Conservation (phyloP, 2,797 vertebrate species). For the Semaprochilodus insignis region DNA sequence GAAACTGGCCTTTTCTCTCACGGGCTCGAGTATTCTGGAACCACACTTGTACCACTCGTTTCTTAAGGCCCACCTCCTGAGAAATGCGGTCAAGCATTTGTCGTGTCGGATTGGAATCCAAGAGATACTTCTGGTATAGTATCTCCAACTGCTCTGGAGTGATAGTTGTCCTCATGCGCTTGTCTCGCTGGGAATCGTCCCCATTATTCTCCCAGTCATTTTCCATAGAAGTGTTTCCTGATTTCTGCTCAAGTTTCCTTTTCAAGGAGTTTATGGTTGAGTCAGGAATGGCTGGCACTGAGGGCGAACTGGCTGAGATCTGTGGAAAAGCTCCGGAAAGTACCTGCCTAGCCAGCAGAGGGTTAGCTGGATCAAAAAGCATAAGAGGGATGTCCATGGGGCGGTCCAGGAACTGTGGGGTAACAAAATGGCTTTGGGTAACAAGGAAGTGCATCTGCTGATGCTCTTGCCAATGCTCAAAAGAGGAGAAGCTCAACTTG, state of each 20-base stretch:
- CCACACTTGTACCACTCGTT: conserved; percentile 98
- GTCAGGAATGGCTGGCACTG: conserved; percentile 83
- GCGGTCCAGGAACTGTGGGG: conserved; percentile 92
- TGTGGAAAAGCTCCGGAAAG: conserved; percentile 92
- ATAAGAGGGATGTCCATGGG: conserved; percentile 94
- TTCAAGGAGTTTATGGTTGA: conserved; percentile 88
- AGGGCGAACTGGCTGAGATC: conserved; percentile 84
- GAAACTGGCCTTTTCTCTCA: conserved; percentile 97
- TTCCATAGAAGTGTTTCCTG: conserved; percentile 85
- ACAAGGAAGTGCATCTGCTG: conserved; percentile 96
- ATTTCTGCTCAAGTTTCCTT: conserved; percentile 90
- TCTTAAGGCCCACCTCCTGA: conserved; percentile 95
- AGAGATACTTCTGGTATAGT: conserved; percentile 96
- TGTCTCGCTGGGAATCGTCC: conserved; percentile 95
- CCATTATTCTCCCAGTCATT: conserved; percentile 78
- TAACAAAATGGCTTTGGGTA: conserved; percentile 95
- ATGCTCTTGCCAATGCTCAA: conserved; percentile 98
- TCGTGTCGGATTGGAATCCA: conserved; percentile 97
- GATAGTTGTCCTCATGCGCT: conserved; percentile 96
- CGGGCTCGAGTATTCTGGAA: conserved; percentile 98
- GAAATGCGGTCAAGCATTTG: conserved; percentile 98
- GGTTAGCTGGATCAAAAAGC: conserved; percentile 96
- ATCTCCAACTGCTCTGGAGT: conserved; percentile 98
- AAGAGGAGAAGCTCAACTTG: conserved; percentile 91
- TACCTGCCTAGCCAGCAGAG: conserved; percentile 93